Conservation (phyloP, 2,888 invertebrate genomes). For the Parthenolecanium corni region DNA sequence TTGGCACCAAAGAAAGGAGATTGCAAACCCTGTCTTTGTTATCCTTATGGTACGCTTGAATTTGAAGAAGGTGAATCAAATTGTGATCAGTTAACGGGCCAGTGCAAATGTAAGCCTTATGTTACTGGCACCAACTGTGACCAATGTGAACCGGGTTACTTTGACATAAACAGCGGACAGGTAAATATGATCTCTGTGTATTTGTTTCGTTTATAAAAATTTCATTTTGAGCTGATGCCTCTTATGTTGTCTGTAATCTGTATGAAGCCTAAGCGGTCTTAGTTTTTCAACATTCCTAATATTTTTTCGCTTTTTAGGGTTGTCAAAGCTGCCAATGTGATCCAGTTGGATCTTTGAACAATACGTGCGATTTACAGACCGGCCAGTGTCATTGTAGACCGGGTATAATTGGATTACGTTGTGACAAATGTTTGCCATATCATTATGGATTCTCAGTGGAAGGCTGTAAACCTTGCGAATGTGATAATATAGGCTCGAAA, state of each 20-base stretch:
- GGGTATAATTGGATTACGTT: slow-evolving; percentile 63
- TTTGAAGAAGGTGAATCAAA: slow-evolving; percentile 57
- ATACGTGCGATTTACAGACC: slow-evolving; percentile 56
- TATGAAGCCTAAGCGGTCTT: no score
- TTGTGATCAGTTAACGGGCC: slow-evolving; percentile 70
- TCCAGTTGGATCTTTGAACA: slow-evolving; percentile 61
- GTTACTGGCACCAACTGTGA: slow-evolving; percentile 74
- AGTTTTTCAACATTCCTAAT: no score
- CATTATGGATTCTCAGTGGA: slow-evolving; percentile 72
- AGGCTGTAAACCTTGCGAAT: slow-evolving; percentile 75
- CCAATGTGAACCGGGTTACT: slow-evolving; percentile 72
- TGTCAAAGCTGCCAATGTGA: slow-evolving; percentile 86
- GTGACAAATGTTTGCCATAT: slow-evolving; percentile 46
- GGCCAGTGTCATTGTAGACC: slow-evolving; percentile 85
- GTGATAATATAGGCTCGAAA: slow-evolving; percentile 77
- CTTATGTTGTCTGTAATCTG: no score
- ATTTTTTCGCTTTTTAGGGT: slow-evolving; percentile 40
- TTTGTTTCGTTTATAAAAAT: no score
- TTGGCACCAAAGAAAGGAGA: slow-evolving; percentile 80
- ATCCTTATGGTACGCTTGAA: slow-evolving; percentile 66
- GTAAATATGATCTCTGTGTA: slow-evolving; percentile 34
- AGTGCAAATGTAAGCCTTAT: slow-evolving; percentile 67
- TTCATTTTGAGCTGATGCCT: no score
- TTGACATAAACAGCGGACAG: slow-evolving; percentile 65
- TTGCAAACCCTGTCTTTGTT: slow-evolving; percentile 79